Percentiles rank a stretch among this genome's conserved stretches.
Conservation (phyloP, 2,113 vertebrate species). For the Rhipidura dahli region DNA sequence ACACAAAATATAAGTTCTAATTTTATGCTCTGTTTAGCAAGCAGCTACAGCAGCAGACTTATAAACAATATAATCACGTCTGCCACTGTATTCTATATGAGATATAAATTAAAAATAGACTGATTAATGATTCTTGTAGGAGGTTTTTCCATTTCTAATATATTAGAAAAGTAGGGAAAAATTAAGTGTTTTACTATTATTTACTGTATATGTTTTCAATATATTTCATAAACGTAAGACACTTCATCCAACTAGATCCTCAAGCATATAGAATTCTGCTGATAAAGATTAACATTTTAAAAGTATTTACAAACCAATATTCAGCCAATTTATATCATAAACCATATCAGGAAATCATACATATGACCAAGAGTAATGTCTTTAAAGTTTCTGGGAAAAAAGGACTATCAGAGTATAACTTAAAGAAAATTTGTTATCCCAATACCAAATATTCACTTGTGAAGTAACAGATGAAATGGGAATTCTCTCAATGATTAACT, state of each 20-base stretch:
- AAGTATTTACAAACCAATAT: not conserved
- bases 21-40: constrained; percentile 17
- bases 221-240: not conserved
- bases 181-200: not conserved
- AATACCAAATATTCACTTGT: not conserved
- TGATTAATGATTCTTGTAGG: not conserved
- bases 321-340: not conserved
- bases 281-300: not conserved
- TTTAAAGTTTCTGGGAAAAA: not conserved
- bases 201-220: not conserved
- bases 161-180: not conserved
- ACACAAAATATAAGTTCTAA: not conserved
- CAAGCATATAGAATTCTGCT: not conserved
- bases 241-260: not conserved
- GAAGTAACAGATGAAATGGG: not conserved
- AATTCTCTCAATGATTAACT: not conserved
- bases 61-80: not conserved
- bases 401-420: rapidly evolving
- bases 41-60: not conserved
- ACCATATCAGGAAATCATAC: not conserved
- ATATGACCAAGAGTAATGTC: not conserved
- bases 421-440: not conserved
- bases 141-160: not conserved
- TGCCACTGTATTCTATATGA: not conserved
- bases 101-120: not conserved